Evolutionary conservation across 2,888 invertebrate genomes (phyloP).

Genomic region (Leptarthrus brevirostris): DNA sequence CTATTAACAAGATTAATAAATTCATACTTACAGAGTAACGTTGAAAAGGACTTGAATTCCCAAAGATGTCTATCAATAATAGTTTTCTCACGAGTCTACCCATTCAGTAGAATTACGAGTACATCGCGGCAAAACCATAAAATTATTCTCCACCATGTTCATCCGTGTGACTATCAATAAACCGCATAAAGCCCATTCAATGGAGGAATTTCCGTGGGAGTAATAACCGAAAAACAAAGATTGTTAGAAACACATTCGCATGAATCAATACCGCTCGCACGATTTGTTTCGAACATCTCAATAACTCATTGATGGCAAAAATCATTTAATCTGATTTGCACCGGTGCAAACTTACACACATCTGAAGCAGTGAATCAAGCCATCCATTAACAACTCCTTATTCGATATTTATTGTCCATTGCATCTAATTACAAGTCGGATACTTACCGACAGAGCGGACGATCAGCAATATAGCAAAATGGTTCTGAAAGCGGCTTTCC

Average conservation of each 20-base stretch:
- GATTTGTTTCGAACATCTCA: constrained; percentile 36
- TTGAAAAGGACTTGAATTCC: background rate
- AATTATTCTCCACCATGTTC: background rate
- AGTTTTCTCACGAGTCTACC: constrained; percentile 29
- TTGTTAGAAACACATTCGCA: background rate
- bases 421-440: constrained; percentile 33
- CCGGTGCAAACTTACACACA: background rate
- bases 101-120: background rate
- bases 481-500: background rate
- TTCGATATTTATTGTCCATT: constrained; percentile 40
- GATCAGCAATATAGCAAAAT: background rate
- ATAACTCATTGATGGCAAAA: constrained; percentile 9
- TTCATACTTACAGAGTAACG: too few relatives aligned
- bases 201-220: constrained; percentile 31
- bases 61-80: constrained; percentile 25
- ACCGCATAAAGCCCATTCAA: background rate
- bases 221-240: background rate
- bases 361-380: background rate
- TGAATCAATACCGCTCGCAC: constrained; percentile 23
- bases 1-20: too few relatives aligned
- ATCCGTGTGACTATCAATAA: background rate
- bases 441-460: background rate
- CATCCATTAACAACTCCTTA: constrained; percentile 43
- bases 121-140: background rate
- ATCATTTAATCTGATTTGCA: constrained; percentile 32